Conservation (phyloP, 2,888 invertebrate species). For the Vesta saturnalis region DNA sequence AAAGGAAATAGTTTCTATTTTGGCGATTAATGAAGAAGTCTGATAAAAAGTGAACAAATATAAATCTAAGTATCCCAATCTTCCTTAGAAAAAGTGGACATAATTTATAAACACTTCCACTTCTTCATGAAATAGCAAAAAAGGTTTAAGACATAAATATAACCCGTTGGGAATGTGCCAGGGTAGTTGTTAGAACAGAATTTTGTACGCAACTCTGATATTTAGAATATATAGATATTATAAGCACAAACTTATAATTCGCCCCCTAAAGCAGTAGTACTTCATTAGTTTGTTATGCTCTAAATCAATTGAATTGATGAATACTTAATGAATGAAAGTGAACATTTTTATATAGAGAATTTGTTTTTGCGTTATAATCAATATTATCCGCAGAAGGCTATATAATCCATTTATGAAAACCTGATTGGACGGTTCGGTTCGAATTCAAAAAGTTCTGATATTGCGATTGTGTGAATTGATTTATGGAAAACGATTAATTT, state of each 20-base stretch:
- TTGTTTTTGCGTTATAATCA: background rate
- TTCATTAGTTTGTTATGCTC: background rate
- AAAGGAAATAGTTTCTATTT: background rate
- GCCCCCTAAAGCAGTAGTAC: background rate
- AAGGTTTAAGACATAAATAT: background rate
- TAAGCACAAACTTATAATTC: background rate
- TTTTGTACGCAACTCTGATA: background rate
- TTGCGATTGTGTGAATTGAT: slow-evolving; percentile 6
- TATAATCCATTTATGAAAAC: background rate
- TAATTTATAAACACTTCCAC: background rate
- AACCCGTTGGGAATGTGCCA: background rate
- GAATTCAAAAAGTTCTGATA: slow-evolving; percentile 4
- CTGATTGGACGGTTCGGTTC: background rate
- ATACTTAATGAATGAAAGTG: background rate
- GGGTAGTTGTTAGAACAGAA: background rate
- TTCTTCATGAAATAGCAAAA: slow-evolving; percentile 1
- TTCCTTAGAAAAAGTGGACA: background rate
- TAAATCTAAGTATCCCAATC: background rate
- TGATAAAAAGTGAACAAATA: background rate
- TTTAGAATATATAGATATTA: background rate
- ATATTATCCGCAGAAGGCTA: background rate
- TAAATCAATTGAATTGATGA: background rate
- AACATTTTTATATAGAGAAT: background rate
- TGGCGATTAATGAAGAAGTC: background rate
- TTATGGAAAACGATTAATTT: slow-evolving; percentile 7